Percentiles rank a stretch among this genome's conserved stretches.
Conservation (phyloP, 2,797 vertebrate genomes). For the Clangula hyemalis region DNA sequence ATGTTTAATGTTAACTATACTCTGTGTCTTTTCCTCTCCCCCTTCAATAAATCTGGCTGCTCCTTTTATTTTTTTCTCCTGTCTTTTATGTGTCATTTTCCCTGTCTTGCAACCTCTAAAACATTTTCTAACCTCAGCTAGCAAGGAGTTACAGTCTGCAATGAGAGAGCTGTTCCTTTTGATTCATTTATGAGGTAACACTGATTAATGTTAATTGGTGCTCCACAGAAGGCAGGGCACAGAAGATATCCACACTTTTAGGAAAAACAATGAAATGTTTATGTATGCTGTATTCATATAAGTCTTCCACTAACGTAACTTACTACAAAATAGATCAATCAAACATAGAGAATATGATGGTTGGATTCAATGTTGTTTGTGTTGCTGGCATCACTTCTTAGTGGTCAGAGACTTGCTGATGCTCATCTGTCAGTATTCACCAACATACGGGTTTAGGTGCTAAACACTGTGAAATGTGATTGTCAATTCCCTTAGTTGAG, state of each 20-base stretch:
- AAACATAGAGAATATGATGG: background rate
- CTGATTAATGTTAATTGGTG: background rate
- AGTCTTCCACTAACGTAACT: background rate
- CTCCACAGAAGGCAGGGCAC: background rate
- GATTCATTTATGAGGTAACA: background rate
- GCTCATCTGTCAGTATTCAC: background rate
- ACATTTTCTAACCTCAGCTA: background rate
- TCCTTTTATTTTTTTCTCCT: background rate
- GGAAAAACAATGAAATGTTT: background rate
- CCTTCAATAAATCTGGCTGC: background rate
- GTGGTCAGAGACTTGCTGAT: background rate
- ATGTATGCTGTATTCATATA: background rate
- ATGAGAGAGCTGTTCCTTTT: background rate
- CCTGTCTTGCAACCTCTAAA: background rate
- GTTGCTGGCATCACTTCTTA: background rate
- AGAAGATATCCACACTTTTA: background rate
- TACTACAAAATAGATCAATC: background rate
- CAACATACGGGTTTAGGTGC: accelerated
- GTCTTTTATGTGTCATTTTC: background rate
- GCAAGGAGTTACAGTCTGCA: background rate
- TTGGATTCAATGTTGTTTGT: background rate
- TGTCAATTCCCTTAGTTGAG: background rate
- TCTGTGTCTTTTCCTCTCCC: background rate
- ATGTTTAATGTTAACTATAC: background rate
- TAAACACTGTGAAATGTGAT: background rate